These are phyloP conservation scores for Oenanthe oenanthe DNA, from an alignment of 2,113 vertebrate species.

Conservation along the genomic window DNA sequence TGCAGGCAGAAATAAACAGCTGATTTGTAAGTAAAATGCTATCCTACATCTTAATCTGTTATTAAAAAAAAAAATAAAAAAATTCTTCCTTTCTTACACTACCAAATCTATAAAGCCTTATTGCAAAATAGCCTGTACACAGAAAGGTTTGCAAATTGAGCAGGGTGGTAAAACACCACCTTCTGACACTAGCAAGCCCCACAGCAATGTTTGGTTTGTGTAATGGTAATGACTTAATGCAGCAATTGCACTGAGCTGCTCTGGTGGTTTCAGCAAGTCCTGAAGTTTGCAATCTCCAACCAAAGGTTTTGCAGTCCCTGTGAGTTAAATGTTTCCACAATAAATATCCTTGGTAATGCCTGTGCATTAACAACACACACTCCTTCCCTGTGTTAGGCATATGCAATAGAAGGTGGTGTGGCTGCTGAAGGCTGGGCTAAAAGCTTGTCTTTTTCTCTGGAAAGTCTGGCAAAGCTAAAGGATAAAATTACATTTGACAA, in stretches of 20 bases:
- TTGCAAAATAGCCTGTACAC: neutral
- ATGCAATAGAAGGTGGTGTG: neutral
- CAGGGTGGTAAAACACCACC: neutral
- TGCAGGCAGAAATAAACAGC: neutral
- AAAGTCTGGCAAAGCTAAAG: neutral
- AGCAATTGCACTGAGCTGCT: neutral
- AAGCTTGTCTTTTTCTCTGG: neutral
- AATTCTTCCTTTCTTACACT: neutral
- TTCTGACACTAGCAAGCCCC: neutral
- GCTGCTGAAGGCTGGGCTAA: neutral
- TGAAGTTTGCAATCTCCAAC: neutral
- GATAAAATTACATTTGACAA: neutral
- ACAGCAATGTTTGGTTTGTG: neutral
- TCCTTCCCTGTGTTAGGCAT: neutral
- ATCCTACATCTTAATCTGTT: neutral
- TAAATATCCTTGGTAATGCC: neutral
- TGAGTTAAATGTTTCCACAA: neutral
- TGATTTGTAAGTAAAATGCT: neutral
- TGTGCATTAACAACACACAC: accelerated
- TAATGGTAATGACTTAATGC: neutral
- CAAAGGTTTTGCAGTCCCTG: neutral
- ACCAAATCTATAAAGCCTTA: neutral
- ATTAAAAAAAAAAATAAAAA: neutral
- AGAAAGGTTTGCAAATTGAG: neutral
- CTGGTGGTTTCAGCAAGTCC: neutral